Base-by-base conservation (phyloP, 2,113 vertebrate genomes). In the Pagrus major region DNA sequence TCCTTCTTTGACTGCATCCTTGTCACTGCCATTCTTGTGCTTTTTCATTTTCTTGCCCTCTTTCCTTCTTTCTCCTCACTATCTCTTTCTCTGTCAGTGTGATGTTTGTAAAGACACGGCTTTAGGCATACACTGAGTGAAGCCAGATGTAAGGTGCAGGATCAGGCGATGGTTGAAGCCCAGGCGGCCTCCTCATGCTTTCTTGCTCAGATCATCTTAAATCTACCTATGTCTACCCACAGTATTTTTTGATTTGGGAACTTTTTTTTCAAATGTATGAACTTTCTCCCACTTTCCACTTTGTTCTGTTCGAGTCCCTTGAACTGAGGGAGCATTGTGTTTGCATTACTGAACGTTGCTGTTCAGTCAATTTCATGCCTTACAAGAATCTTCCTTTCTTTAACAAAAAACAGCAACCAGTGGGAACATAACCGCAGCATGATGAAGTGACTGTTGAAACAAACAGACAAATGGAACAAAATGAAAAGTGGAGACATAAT, bases 121-220 rank as follows among this genome's bases (percentile, higher is more conserved):
- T 88, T 64, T 29, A 78, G 84, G 75, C 85, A 65, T 4, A 71
- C 47, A 33, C 58, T 79, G 85, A 89, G 73, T 86, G 81, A 78
- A 80, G 70, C 73, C 88, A 86, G 77, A 87, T 92, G 90, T 71
- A 70, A 71, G 39, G 29, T 86, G 72, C 54, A 54, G n/a, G 31
- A 86, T 71, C 47, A 60, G 83, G 76, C 42, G 20, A 47, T 12
- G 16, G 23, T 42, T 71, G 9, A 66, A 58, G 31, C 65, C 52
- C 68, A 81, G 44, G 31, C 65, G 5, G 59, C 70, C 51, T 85
- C 66, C 74, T 16, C 89, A 52, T 44, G 27, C 14, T 23, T 41
- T 67, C 33, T 23, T 56, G 3, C 25, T 66, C 6, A 70, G n/a
- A 39, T 44, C 21, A 23, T 23, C 47, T 65, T 56, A 29, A 61